Conservation (phyloP, 1,140 invertebrate species). For the Halesus radiatus region DNA sequence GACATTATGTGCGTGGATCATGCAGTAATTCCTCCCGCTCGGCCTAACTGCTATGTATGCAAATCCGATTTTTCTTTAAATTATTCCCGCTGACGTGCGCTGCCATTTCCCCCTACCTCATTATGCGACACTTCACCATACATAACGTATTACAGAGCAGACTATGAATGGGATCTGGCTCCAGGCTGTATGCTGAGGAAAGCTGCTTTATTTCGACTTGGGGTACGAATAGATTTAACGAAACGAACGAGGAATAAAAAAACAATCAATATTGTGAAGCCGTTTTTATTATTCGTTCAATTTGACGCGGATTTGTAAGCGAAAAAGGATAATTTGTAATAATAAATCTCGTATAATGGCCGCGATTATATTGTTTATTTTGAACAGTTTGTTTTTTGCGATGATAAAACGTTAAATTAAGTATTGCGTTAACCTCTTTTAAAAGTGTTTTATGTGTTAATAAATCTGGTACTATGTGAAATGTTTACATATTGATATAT, state of each 20-base stretch:
- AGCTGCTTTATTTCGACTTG: conserved; percentile 18
- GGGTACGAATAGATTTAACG: conserved; percentile 12
- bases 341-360: neutral
- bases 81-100: conserved; percentile 29
- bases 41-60: neutral
- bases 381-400: neutral
- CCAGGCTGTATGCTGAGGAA: neutral
- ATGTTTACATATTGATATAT: no score
- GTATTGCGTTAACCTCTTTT: no score
- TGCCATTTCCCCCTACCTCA: neutral
- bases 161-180: neutral
- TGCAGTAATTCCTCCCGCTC: neutral
- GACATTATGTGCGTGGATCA: no score
- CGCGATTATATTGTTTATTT: neutral
- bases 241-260: conserved; percentile 21
- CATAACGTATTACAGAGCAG: neutral
- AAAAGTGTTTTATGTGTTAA: no score
- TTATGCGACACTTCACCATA: conserved; percentile 15
- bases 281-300: neutral
- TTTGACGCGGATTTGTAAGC: neutral
- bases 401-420: neutral
- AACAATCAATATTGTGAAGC: conserved; percentile 28
- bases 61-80: conserved; percentile 27
- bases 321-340: conserved; percentile 1
- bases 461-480: no score